Evolutionary conservation across 2,797 vertebrate species (phyloP).

Genomic region (Micromesistius poutassou): DNA sequence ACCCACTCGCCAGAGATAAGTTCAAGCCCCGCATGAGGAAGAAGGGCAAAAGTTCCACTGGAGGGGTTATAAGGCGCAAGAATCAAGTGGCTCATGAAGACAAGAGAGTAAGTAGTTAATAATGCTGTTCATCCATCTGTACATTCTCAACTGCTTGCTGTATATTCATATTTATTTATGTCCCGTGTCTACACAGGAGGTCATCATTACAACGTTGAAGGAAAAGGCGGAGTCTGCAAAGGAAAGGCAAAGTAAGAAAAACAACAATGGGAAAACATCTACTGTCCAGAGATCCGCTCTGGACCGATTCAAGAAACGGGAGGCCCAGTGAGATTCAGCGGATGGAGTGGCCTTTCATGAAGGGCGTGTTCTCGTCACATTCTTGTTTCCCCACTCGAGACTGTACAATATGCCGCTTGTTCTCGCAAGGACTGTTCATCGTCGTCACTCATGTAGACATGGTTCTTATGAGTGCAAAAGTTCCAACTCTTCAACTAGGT

Average conservation of each 20-base stretch:
- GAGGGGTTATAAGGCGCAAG: constrained; percentile 77
- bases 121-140: background rate
- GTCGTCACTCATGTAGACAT: background rate
- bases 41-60: constrained; percentile 80
- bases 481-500: background rate
- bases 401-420: constrained; percentile 9
- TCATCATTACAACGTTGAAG: constrained; percentile 63
- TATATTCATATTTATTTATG: background rate
- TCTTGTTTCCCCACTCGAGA: background rate
- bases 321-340: constrained; percentile 32
- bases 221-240: constrained; percentile 35
- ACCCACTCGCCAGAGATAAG: constrained; percentile 75
- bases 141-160: background rate
- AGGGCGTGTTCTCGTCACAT: constrained; percentile 18
- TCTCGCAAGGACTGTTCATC: background rate
- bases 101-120: constrained; percentile 72
- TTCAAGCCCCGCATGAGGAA: constrained; percentile 78
- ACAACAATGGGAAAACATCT: background rate
- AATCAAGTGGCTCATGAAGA: constrained; percentile 80
- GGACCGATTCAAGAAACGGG: constrained; percentile 80
- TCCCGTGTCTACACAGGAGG: constrained; percentile 58
- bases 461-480: background rate
- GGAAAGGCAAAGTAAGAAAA: constrained; percentile 24
- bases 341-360: constrained; percentile 27
- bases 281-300: constrained; percentile 66